Evolutionary conservation across 2,113 vertebrate species (phyloP).

Genomic region (Elanoides forficatus): DNA sequence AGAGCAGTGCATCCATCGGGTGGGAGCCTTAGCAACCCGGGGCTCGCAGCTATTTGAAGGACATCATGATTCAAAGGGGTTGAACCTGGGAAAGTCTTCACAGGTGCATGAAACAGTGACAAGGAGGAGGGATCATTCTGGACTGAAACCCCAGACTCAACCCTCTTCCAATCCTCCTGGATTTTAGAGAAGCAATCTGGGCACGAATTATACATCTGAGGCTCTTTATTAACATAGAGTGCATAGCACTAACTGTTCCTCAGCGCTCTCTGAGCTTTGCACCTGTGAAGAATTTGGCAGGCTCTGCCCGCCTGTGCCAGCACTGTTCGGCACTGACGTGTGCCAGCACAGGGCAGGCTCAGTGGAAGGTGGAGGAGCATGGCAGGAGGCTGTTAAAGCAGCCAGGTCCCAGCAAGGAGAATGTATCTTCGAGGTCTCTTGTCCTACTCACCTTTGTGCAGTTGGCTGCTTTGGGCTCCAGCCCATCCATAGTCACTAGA

Average conservation of each 20-base stretch:
- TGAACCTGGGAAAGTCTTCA: background rate
- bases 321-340: background rate
- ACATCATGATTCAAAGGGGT: background rate
- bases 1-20: fast-evolving
- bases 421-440: background rate
- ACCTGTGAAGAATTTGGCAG: background rate
- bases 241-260: background rate
- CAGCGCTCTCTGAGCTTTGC: background rate
- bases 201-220: background rate
- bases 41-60: background rate
- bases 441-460: slow-evolving; percentile 81
- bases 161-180: background rate
- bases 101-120: background rate
- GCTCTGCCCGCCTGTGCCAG: background rate
- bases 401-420: background rate
- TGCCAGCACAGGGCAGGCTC: background rate
- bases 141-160: background rate
- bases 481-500: slow-evolving; percentile 80
- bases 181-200: background rate
- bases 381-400: background rate
- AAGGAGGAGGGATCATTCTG: background rate
- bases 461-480: slow-evolving; percentile 88
- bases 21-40: background rate
- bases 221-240: background rate
- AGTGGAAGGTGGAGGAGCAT: background rate